Conservation (phyloP, 2,113 vertebrate genomes). For the Columbina picui region DNA sequence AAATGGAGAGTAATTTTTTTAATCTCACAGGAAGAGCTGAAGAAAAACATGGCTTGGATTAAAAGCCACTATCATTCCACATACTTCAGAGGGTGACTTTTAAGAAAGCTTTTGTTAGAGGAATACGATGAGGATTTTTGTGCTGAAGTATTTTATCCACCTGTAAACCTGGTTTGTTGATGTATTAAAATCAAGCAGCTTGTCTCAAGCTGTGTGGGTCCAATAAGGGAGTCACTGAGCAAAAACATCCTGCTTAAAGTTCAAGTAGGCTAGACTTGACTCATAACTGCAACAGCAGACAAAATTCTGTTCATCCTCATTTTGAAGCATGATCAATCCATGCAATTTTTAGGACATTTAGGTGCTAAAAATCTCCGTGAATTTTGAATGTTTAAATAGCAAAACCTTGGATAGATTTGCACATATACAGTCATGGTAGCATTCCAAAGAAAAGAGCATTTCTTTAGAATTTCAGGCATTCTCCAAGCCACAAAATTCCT, state of each 20-base stretch:
- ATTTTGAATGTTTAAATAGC: background rate
- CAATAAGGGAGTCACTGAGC: background rate
- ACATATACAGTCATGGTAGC: background rate
- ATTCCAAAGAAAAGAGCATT: background rate
- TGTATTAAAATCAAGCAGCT: background rate
- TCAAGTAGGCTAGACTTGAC: background rate
- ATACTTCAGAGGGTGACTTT: background rate
- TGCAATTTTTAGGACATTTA: background rate
- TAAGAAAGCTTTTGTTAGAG: background rate
- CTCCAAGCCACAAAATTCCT: slow-evolving; percentile 3
- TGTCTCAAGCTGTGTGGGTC: background rate
- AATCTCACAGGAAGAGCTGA: background rate
- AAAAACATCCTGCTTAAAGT: background rate
- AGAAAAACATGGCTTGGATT: background rate
- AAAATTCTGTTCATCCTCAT: background rate
- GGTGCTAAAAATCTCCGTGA: background rate
- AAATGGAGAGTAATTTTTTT: background rate
- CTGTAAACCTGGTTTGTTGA: background rate
- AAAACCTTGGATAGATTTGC: background rate
- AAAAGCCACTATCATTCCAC: background rate
- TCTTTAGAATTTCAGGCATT: background rate
- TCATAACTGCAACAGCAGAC: background rate
- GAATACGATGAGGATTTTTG: background rate
- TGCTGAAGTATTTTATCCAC: background rate
- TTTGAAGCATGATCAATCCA: background rate